Evolutionary conservation across 2,113 vertebrate species (phyloP), one percentile per base, ranked within the genome.

Genomic region (Salvelinus namaycush): DNA sequence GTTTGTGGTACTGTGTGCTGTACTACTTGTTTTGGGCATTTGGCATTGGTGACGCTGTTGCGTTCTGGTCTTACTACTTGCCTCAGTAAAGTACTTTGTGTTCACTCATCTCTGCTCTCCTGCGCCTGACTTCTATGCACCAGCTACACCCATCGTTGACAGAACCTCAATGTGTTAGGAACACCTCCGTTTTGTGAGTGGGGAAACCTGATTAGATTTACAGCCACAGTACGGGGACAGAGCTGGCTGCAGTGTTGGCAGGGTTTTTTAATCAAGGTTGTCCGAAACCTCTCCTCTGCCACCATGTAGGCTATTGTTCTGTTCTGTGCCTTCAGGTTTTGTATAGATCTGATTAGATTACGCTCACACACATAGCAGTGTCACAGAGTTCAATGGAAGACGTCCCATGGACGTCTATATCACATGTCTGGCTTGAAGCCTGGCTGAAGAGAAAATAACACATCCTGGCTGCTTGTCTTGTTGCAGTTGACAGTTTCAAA

Each of bases 151-250:
- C 29, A 31, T 5, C 5, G 4, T 31, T 31, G 4, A 31, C 29
- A 31, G 29, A 31, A 31, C 34, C 68, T 66, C 57, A 70, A 74
- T 86, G 68, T 79, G 68, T 75, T 82, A 73, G 75, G 64, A 77
- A 70, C 75, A 54, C 72, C 16, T 78, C 79, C 76, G 54, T 72
- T 44, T 80, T 73, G 66, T 77, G 74, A 70, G 74, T 60, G 73
- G 76, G 48, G 73, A 81, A 83, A 49, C 22, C 22, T 66, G 64
- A n/a, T 68, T 75, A 76, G 77, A 44, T 3, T 44, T 44, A 44
- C 9, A 84, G 77, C 70, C 39, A 44, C 39, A 44, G 9, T 44
- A 44, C 68, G 49, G 12, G 77, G 79, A 82, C 81, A 66, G 84
- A 85, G 81, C 76, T 82, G 85, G 68, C 75, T 57, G 54, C 54